Conservation (phyloP, 2,113 vertebrate genomes). For the Ictalurus punctatus region DNA sequence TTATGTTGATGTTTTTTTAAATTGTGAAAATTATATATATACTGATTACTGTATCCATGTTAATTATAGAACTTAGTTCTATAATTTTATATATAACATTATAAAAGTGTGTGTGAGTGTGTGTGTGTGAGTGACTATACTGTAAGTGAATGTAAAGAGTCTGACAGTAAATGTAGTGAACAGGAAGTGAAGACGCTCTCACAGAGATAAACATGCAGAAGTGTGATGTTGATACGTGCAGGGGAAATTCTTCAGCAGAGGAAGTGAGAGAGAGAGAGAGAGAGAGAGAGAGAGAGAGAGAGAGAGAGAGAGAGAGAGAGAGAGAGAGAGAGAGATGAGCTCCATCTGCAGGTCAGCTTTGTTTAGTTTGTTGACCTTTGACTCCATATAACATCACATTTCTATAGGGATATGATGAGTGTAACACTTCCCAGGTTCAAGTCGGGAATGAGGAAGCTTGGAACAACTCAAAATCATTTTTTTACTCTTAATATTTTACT, state of each 20-base stretch:
- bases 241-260: neutral
- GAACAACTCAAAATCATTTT: no score
- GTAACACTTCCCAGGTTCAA: no score
- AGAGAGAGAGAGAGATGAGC: neutral
- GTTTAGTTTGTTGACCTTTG: neutral
- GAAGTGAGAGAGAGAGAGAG: conserved; percentile 12
- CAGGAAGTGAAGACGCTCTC: neutral
- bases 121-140: neutral
- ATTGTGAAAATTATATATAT: no score
- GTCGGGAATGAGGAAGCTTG: no score
- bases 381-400: neutral
- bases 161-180: neutral
- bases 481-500: no score
- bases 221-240: neutral
- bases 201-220: neutral
- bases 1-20: no score
- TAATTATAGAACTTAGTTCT: neutral
- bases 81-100: no score
- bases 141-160: neutral
- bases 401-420: neutral
- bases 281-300: neutral
- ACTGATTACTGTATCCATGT: no score
- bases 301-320: conserved; percentile 8
- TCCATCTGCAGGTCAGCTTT: neutral
- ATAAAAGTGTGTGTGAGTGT: neutral